Conservation (phyloP, 2,113 vertebrate genomes). For the Callocephalon fimbriatum region DNA sequence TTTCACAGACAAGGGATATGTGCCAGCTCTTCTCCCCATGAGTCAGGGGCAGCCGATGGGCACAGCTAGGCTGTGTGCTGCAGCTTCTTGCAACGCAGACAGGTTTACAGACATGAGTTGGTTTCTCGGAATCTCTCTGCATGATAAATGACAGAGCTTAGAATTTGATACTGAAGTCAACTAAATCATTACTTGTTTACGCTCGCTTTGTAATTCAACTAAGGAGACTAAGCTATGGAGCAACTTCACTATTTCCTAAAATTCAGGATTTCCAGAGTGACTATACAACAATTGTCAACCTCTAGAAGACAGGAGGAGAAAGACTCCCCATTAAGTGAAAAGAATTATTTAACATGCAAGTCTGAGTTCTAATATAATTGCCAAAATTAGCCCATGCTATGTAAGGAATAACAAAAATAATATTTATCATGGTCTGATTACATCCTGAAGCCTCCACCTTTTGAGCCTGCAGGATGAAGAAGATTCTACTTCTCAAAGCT, state of each 20-base stretch:
- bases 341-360: not conserved
- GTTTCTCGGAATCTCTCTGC: not conserved
- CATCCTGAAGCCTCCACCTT: not conserved
- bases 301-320: not conserved
- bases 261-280: not conserved
- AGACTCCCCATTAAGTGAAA: not conserved
- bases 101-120: accelerated
- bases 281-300: not conserved
- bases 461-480: not conserved
- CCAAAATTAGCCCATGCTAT: not conserved
- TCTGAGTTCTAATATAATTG: not conserved
- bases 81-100: not conserved
- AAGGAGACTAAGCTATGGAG: not conserved
- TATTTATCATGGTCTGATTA: not conserved
- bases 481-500: not conserved
- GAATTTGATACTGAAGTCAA: not conserved
- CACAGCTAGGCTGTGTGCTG: accelerated
- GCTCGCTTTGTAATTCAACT: not conserved
- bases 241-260: not conserved
- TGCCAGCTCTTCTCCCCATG: accelerated
- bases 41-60: not conserved
- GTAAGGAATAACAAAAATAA: not conserved
- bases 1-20: accelerated
- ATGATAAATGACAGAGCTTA: not conserved
- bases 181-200: not conserved